Base-by-base conservation (phyloP, 1,140 invertebrate genomes). In the Leptoteleia sp. region DNA sequence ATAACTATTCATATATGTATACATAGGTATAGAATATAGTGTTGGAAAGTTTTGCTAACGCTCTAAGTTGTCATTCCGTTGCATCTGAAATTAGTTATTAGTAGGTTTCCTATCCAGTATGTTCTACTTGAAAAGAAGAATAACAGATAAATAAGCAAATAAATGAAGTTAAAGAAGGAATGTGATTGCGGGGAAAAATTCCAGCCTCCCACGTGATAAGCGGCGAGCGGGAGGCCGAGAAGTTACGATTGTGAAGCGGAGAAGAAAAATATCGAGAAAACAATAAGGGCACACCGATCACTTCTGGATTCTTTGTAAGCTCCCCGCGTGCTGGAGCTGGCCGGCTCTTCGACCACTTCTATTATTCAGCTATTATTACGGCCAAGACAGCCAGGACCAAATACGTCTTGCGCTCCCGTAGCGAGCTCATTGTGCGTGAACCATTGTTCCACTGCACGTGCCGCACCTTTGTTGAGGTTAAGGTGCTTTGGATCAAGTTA, bases 341-440 rank as follows among this genome's bases (percentile, higher is more conserved):
- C 17, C 70, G 17, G 50, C 57, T 59, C 55, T 52, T 73, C 52
- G 65, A 57, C 62, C 54, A 64, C 62, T 79, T 73, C 76, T 79
- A 73, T 73, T 79, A 79, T 79, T 79, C 70, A 72, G 70, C 76
- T 79, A 79, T 73, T 79, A 77, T 76, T 76, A 59, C 64, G 64
- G 42, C 43, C 57, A 73, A 79, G 76, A 79, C 64, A 79, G 55
- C 55, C 76, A 62, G 76, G 76, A 79, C 76, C 76, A 79, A 79
- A 73, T 79, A 79, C 70, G 76, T 73, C 76, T 70, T 59, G 55
- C 42, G 76, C 45, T 79, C 70, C 50, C 54, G 57, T 79, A 64
- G 68, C 45, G 55, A 55, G 52, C 64, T 79, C 76, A 79, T 79
- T 79, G 76, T 79, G 76, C 76, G 76, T 73, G 48, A 70, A 65